These are phyloP conservation scores for Lepidocyrtinus sp. DNA, from an alignment of 2,888 invertebrate species.

Conservation along the genomic window DNA sequence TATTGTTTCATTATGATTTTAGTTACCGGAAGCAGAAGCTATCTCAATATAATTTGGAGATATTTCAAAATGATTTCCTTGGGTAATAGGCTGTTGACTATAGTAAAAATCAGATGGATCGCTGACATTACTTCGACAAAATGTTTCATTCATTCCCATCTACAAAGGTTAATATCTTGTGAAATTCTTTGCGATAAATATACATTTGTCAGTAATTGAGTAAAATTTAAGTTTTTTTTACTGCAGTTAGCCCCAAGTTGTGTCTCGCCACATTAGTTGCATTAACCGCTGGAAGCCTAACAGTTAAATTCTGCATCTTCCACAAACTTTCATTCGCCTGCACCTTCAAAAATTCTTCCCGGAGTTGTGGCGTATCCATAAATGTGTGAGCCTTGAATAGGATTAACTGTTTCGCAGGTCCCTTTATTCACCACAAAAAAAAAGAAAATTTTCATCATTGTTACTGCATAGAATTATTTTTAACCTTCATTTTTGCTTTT, in stretches of 20 bases:
- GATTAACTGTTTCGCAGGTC: conserved; percentile 47
- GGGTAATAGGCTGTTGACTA: conserved; percentile 58
- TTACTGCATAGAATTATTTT: no score
- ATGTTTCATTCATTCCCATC: conserved; percentile 62
- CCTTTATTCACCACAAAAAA: no score
- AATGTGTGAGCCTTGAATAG: conserved; percentile 47
- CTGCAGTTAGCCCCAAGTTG: conserved; percentile 40
- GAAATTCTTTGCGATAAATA: no score
- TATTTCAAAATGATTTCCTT: conserved; percentile 60
- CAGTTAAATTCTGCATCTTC: conserved; percentile 29
- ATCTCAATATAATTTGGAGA: conserved; percentile 41
- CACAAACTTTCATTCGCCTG: conserved; percentile 37
- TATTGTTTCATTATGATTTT: no score
- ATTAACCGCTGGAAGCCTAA: conserved; percentile 58
- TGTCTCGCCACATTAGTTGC: conserved; percentile 58
- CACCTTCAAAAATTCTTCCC: conserved; percentile 34
- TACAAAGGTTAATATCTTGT: no score
- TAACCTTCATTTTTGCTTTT: neutral
- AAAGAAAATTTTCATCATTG: conserved; percentile 3
- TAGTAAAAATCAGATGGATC: conserved; percentile 43
- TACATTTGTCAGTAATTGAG: no score
- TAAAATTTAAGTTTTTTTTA: conserved; percentile 17
- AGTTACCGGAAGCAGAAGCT: conserved; percentile 55
- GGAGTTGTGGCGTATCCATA: conserved; percentile 43
- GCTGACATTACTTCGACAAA: conserved; percentile 43